Conservation (phyloP, 2,797 vertebrate genomes). For the Agapornis canus region DNA sequence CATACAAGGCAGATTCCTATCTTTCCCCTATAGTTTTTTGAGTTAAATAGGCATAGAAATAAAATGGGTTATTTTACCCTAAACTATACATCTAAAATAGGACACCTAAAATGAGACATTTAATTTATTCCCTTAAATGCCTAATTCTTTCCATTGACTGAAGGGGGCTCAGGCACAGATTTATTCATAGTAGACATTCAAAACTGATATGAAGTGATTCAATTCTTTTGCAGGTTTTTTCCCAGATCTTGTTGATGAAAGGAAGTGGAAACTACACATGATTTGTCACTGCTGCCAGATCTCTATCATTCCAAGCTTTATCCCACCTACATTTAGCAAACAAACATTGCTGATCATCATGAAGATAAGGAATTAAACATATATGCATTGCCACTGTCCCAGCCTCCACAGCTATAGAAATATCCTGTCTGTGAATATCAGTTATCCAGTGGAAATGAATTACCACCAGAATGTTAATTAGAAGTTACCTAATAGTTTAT, state of each 20-base stretch:
- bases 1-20: background rate
- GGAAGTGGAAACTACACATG: background rate
- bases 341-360: background rate
- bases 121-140: background rate
- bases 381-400: background rate
- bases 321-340: background rate
- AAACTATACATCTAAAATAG: background rate
- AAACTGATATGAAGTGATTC: background rate
- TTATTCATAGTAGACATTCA: background rate
- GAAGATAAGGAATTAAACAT: background rate
- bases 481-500: slow-evolving; percentile 29
- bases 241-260: background rate
- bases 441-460: background rate
- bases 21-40: background rate
- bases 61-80: background rate
- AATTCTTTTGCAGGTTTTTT: background rate
- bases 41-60: background rate
- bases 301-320: background rate
- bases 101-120: background rate
- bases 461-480: slow-evolving; percentile 1
- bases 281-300: background rate
- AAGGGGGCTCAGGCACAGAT: background rate
- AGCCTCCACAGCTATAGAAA: background rate
- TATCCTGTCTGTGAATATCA: background rate
- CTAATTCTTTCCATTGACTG: background rate